Base-by-base conservation (phyloP, 2,888 invertebrate species). In the Drosophila setosimentum region DNA sequence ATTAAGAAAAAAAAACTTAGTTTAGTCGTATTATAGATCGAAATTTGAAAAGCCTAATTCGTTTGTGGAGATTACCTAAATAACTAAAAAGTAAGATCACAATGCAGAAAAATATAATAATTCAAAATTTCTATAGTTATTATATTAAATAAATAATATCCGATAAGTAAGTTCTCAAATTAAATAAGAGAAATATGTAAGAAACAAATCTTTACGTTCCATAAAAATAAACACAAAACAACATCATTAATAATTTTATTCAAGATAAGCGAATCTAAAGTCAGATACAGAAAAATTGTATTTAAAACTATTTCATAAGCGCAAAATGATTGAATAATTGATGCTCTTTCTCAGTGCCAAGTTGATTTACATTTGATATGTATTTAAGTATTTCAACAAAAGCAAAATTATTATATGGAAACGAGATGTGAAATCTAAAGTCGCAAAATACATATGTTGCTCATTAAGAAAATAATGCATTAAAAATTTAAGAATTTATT, bases 311-410 rank as follows among this genome's bases (percentile, higher is more conserved):
- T 21, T 21, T n/a, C n/a, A n/a, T n/a, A n/a, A n/a, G n/a, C n/a
- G n/a, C n/a, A n/a, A n/a, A n/a, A n/a, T n/a, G n/a, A n/a, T n/a
- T n/a, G n/a, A n/a, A n/a, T n/a, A n/a, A n/a, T n/a, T n/a, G n/a
- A n/a, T n/a, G n/a, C n/a, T n/a, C 2, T n/a, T 21, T 4, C 11
- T 40, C 10, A 2, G 1, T n/a, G n/a, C 4, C 4, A n/a, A 1
- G 18, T 4, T 40, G 10, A 10, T 7, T 21, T 3, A 13, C 3
- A 21, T 13, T 7, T 21, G 1, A 21, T 13, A n/a, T n/a, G n/a
- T n/a, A n/a, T n/a, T n/a, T 45, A 45, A 21, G 6, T 21, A 21
- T 13, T 3, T 45, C 21, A 45, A 45, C 3, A 7, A 21, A 7
- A 16, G 3, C 45, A 3, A 7, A 21, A 13, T 7, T 45, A 7